Evolutionary conservation across 2,113 vertebrate genomes (phyloP).

Genomic region (Neodon shergylaensis): DNA sequence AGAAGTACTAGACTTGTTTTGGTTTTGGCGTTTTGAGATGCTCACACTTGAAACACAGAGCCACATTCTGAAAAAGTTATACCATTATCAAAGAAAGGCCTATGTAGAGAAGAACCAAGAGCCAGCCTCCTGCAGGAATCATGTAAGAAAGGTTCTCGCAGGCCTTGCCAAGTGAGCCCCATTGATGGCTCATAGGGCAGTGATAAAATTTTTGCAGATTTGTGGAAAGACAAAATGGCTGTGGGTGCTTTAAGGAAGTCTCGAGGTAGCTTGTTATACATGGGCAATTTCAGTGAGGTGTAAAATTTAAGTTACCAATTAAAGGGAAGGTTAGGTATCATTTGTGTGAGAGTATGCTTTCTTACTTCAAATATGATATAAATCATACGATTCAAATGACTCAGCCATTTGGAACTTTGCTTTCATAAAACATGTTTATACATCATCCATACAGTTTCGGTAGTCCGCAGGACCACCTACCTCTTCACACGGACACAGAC

Average conservation of each 20-base stretch:
- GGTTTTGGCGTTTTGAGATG: background rate
- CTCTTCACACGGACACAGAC: background rate
- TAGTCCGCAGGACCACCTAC: background rate
- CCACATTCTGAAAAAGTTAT: background rate
- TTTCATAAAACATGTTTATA: background rate
- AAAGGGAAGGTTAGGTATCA: background rate
- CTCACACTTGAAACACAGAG: background rate
- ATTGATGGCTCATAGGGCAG: background rate
- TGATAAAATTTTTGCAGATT: background rate
- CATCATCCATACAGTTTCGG: background rate
- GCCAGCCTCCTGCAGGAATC: background rate
- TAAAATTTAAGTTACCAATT: background rate
- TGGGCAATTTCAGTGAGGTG: background rate
- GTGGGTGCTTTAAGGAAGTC: background rate
- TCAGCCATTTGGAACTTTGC: constrained; percentile 4
- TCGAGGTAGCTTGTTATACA: background rate
- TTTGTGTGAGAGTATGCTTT: background rate
- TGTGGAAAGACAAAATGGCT: background rate
- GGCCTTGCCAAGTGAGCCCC: accelerated
- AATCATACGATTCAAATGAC: background rate
- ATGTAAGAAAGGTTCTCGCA: background rate
- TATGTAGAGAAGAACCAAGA: background rate
- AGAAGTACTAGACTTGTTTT: background rate
- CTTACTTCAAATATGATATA: background rate
- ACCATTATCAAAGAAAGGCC: background rate